Percentiles rank a stretch among this genome's conserved stretches.
Evolutionary conservation across 2,888 invertebrate species (phyloP).

Genomic region (Apodemia duryi): DNA sequence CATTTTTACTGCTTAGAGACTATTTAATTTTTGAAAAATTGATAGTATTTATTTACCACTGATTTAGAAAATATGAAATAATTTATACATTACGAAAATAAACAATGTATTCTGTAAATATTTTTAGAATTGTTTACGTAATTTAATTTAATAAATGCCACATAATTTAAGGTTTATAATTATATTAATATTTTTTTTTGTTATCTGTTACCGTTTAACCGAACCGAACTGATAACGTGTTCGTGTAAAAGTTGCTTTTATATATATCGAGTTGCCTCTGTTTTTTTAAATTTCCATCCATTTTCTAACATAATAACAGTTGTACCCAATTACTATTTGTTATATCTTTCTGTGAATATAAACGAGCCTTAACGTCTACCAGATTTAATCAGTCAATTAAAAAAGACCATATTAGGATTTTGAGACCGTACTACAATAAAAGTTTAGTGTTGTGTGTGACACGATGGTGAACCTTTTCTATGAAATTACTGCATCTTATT

Average conservation of each 20-base stretch:
- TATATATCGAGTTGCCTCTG: too few species aligned
- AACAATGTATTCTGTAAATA: not conserved
- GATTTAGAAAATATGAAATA: not conserved
- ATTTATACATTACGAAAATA: not conserved
- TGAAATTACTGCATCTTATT: too few species aligned
- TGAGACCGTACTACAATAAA: not conserved
- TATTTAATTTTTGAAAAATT: not conserved
- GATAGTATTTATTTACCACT: not conserved
- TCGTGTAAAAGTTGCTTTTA: too few species aligned
- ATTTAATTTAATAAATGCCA: not conserved
- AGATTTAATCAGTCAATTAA: not conserved
- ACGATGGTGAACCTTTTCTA: not conserved
- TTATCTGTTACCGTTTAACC: too few species aligned
- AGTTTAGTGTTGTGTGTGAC: not conserved
- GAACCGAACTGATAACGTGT: too few species aligned
- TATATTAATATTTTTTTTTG: too few species aligned
- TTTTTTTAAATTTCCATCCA: too few species aligned
- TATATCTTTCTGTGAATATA: not conserved
- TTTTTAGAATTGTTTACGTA: not conserved
- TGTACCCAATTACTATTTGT: not conserved
- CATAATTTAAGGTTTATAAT: not conserved
- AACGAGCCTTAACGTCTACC: constrained; percentile 1
- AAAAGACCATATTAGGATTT: constrained; percentile 1
- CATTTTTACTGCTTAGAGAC: too few species aligned
- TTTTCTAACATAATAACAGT: not conserved